phyloP scores from a whole-genome alignment of 2,888 invertebrate species.

The Chydorus sphaericus region DNA sequence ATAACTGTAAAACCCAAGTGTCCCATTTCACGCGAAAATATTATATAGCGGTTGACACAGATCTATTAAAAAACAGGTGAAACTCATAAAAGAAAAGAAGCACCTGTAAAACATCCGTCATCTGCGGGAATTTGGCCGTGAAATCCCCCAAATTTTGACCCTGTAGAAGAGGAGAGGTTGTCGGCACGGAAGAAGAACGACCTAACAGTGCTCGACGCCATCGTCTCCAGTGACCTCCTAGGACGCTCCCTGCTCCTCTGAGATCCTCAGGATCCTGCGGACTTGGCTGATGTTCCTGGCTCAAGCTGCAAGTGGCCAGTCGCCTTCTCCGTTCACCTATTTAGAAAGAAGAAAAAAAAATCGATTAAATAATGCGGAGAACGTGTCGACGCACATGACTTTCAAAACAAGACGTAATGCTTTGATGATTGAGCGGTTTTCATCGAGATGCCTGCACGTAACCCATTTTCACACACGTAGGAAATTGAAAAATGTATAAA shows the following conservation, averaged over 20 bases:
- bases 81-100: neutral
- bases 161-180: slow-evolving; percentile 11
- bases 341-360: neutral
- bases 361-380: neutral
- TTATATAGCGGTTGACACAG: neutral
- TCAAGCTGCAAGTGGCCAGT: neutral
- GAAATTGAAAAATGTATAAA: neutral
- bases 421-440: neutral
- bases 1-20: too few relatives aligned
- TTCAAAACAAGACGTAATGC: neutral
- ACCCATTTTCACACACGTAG: neutral
- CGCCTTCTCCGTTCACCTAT: neutral
- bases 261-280: neutral
- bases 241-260: neutral
- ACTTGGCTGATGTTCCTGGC: neutral
- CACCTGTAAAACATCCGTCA: slow-evolving; percentile 3
- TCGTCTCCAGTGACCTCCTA: slow-evolving; percentile 14
- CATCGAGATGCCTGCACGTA: neutral
- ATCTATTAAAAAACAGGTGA: neutral
- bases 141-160: slow-evolving; percentile 16
- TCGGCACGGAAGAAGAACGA: slow-evolving; percentile 17
- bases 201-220: slow-evolving; percentile 17
- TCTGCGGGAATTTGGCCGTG: slow-evolving; percentile 4
- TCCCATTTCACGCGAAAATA: neutral
- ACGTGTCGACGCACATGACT: neutral